These are phyloP conservation scores for Clanis bilineata DNA, from an alignment of 2,888 invertebrate genomes.

Conservation along the genomic window DNA sequence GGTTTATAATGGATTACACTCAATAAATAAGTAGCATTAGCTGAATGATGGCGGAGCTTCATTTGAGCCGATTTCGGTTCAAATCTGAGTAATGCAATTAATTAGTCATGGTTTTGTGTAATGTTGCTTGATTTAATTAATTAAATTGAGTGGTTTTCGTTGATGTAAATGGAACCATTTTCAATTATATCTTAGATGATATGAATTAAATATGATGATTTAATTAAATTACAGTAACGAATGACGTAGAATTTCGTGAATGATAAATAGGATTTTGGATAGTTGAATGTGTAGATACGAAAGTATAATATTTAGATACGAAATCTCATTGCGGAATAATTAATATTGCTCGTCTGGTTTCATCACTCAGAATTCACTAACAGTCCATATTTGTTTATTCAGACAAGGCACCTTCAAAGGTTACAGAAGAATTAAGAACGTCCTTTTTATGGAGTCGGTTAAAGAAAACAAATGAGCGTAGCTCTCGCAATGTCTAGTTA, in stretches of 20 bases:
- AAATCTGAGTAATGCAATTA: conserved; percentile 49
- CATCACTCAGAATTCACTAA: no score
- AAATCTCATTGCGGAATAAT: no score
- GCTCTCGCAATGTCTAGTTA: no score
- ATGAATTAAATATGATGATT: conserved; percentile 9
- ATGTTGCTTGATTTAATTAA: conserved; percentile 37
- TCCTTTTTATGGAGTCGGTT: no score
- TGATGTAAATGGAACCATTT: background rate
- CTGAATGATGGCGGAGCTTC: conserved; percentile 53
- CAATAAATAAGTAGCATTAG: conserved; percentile 72
- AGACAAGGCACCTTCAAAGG: no score
- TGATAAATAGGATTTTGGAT: background rate
- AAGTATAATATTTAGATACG: no score
- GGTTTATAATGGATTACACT: conserved; percentile 65
- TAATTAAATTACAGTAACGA: background rate
- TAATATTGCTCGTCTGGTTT: no score
- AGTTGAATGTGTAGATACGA: background rate
- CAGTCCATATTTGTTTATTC: no score
- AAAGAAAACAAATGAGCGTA: no score
- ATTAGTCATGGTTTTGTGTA: conserved; percentile 49
- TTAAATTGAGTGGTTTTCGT: conserved; percentile 32
- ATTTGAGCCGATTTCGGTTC: conserved; percentile 67
- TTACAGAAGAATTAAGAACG: no score
- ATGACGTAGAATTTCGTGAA: background rate
- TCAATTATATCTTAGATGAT: background rate